Percentiles rank a stretch among this genome's conserved stretches.
phyloP scores from a whole-genome alignment of 1,140 invertebrate genomes.

The Eubasilissa regina region DNA sequence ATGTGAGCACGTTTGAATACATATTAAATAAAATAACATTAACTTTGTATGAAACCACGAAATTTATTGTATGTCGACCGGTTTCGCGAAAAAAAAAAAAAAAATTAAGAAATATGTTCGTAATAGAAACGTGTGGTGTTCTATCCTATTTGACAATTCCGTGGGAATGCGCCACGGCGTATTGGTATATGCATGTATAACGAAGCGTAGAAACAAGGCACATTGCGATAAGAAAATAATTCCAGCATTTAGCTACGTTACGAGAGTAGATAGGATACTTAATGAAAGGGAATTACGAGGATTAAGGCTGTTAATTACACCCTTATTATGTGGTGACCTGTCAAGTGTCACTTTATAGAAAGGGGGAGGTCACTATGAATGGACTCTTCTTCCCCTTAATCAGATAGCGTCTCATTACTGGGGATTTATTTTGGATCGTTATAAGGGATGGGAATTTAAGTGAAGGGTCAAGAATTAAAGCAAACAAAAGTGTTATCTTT shows the following conservation, averaged over 20 bases:
- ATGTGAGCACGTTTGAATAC: no score
- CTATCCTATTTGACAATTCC: not conserved
- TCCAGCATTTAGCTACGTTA: not conserved
- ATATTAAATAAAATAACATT: not conserved
- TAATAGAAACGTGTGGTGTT: not conserved
- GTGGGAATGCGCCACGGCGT: no score
- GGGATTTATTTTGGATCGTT: constrained; percentile 6
- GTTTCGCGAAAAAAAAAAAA: no score
- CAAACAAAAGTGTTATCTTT: no score
- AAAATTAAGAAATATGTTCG: not conserved
- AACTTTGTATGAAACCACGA: no score
- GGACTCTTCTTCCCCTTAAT: constrained; percentile 1
- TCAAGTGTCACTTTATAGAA: constrained; percentile 30
- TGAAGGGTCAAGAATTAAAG: no score
- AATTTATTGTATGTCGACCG: no score
- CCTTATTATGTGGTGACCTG: constrained; percentile 43
- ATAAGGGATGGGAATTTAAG: constrained; percentile 1
- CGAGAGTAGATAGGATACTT: not conserved
- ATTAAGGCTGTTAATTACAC: constrained; percentile 46
- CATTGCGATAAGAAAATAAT: not conserved
- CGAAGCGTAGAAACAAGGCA: no score
- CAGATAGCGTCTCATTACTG: constrained; percentile 1
- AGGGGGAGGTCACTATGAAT: constrained; percentile 11
- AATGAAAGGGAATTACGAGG: constrained; percentile 1
- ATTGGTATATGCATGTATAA: no score